A percentile compares a stretch with the other conserved stretches of the same genome.
Conservation (phyloP, 2,888 invertebrate genomes). For the Tuta absoluta region DNA sequence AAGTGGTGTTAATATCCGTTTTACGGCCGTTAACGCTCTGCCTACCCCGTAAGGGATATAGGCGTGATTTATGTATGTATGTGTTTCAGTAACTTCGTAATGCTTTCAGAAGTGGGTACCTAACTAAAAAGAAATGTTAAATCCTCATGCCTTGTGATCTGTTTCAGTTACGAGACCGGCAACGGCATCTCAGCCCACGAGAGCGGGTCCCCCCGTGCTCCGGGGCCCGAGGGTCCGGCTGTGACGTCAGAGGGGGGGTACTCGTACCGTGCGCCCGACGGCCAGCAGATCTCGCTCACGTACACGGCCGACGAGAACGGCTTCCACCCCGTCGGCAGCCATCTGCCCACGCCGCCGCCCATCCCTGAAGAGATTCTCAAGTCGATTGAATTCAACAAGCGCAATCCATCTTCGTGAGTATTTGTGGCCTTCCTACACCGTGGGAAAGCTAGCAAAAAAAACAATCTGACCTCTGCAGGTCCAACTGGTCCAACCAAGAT, state of each 20-base stretch:
- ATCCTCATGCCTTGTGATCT: not conserved
- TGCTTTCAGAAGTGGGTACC: too few species aligned
- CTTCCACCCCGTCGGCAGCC: constrained; percentile 83
- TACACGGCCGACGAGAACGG: constrained; percentile 88
- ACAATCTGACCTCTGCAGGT: too few species aligned
- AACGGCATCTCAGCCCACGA: constrained; percentile 84
- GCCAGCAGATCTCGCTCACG: constrained; percentile 82
- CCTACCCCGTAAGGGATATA: too few species aligned
- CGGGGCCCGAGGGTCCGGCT: constrained; percentile 77
- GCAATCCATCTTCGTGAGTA: constrained; percentile 72
- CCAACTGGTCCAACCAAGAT: too few species aligned
- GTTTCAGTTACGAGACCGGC: constrained; percentile 83
- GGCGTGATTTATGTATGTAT: too few species aligned
- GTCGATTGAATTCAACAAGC: constrained; percentile 75
- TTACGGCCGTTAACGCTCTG: too few species aligned
- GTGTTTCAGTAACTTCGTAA: too few species aligned
- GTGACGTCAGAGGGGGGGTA: constrained; percentile 84
- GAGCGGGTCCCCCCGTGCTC: constrained; percentile 79
- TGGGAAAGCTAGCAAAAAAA: too few species aligned
- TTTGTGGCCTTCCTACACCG: not conserved
- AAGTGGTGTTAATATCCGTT: too few species aligned
- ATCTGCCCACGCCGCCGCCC: constrained; percentile 82
- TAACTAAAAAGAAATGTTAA: too few species aligned
- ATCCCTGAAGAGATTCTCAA: constrained; percentile 77
- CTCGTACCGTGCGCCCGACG: constrained; percentile 85